Conservation (phyloP, 2,113 vertebrate genomes). For the Bufo gargarizans region DNA sequence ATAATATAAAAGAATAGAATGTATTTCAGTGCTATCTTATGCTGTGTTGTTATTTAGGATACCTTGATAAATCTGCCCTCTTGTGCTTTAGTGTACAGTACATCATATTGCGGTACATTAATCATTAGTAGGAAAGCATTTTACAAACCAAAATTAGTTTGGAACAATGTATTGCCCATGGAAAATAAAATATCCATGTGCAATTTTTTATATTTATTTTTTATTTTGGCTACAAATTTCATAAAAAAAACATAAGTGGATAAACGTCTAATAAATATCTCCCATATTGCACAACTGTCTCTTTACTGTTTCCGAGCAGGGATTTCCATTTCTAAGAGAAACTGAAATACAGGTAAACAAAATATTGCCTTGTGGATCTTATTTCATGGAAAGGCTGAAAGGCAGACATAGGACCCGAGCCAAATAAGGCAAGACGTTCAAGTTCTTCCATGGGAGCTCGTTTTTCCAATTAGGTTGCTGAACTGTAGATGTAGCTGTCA, state of each 20-base stretch:
- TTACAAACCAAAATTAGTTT: background rate
- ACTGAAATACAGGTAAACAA: background rate
- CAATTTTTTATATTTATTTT: background rate
- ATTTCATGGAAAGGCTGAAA: constrained; percentile 17
- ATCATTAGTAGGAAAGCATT: background rate
- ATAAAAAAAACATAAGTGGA: background rate
- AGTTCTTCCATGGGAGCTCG: background rate
- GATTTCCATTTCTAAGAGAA: constrained; percentile 15
- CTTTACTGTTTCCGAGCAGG: background rate
- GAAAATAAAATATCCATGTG: background rate
- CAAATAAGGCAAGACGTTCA: background rate
- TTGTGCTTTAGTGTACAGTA: background rate
- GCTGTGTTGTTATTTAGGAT: background rate
- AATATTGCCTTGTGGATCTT: background rate
- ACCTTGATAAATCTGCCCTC: background rate
- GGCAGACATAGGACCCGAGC: background rate
- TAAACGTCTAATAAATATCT: background rate
- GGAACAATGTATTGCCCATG: background rate
- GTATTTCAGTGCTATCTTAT: background rate
- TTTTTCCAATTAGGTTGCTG: background rate
- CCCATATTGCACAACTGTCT: constrained; percentile 1
- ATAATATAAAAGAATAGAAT: background rate
- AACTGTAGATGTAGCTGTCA: background rate
- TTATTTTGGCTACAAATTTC: background rate
- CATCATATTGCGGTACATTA: background rate